Evolutionary conservation across 1,140 invertebrate species (phyloP).

Genomic region (Samia ricini): DNA sequence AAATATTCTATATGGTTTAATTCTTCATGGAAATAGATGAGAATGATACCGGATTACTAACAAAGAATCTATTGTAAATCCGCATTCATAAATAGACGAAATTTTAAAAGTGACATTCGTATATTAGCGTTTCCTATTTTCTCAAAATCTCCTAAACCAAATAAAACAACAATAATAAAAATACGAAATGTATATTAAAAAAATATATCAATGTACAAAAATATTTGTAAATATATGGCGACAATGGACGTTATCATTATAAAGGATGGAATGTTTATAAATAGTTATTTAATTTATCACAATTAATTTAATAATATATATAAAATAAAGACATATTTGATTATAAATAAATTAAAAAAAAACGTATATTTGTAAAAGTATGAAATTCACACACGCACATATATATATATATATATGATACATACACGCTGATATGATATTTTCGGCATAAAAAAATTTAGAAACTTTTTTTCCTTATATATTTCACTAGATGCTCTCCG

Average conservation of each 20-base stretch:
- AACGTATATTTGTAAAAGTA: background rate
- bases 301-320: slow-evolving; percentile 16
- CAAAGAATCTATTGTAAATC: too few species aligned
- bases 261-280: slow-evolving; percentile 49
- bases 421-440: background rate
- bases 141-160: background rate
- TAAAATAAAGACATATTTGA: background rate
- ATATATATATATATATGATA: too few species aligned
- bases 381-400: background rate
- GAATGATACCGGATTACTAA: too few species aligned
- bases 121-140: too few species aligned
- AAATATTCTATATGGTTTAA: too few species aligned
- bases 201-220: slow-evolving; percentile 44
- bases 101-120: too few species aligned
- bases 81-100: too few species aligned
- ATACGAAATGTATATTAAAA: slow-evolving; percentile 38
- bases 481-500: too few species aligned
- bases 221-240: slow-evolving; percentile 56
- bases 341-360: background rate
- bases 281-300: slow-evolving; percentile 44
- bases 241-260: slow-evolving; percentile 27
- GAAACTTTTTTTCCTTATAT: background rate
- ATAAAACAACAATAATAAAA: slow-evolving; percentile 18
- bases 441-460: background rate
- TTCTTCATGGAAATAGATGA: too few species aligned